Evolutionary conservation across 2,888 invertebrate genomes (phyloP).

Genomic region (Pilophorus perplexus): DNA sequence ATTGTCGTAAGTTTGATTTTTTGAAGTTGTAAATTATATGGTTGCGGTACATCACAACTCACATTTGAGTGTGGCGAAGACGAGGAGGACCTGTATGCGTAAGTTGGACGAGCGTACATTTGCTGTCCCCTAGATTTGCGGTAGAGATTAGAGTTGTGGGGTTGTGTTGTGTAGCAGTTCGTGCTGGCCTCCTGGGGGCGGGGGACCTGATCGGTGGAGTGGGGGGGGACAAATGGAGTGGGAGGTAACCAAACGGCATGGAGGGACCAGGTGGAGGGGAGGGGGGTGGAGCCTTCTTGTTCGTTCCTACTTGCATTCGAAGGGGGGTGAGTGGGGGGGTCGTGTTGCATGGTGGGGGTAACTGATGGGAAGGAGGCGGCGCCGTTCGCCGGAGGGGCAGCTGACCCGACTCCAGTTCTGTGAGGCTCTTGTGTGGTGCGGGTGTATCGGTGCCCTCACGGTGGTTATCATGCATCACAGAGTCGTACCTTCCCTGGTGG

Average conservation of each 20-base stretch:
- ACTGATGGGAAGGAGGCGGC: not conserved
- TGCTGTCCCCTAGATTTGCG: constrained; percentile 13
- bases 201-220: not conserved
- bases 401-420: not conserved
- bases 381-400: not conserved
- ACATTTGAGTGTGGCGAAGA: too few species aligned
- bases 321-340: not conserved
- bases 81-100: too few species aligned
- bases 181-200: not conserved
- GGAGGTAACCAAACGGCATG: constrained; percentile 4
- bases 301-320: too few species aligned
- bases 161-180: not conserved
- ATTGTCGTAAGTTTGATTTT: too few species aligned
- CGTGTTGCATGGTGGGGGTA: not conserved
- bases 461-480: constrained; percentile 49
- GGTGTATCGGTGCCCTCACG: constrained; percentile 4
- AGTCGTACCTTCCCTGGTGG: constrained; percentile 50
- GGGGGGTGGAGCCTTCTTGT: too few species aligned
- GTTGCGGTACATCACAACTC: too few species aligned
- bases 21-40: too few species aligned
- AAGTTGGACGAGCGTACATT: constrained; percentile 5
- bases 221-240: constrained; percentile 6
- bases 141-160: constrained; percentile 8
- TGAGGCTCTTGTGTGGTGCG: constrained; percentile 8
- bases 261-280: not conserved